Base-by-base conservation (phyloP, 1,140 invertebrate genomes). In the Elymnias hypermnestra region DNA sequence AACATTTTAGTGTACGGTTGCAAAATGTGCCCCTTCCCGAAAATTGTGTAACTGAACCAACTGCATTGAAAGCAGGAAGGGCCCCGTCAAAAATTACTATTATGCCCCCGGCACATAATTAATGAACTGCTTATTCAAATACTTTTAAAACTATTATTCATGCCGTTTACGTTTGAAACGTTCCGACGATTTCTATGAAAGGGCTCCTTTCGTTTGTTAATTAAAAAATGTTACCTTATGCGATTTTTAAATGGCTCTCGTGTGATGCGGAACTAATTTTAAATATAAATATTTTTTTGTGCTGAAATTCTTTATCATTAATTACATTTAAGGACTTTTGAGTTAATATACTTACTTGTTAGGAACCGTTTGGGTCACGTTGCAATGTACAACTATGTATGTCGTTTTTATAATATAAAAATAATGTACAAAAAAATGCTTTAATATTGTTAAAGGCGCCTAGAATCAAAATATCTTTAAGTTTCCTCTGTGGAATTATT, bases 141-240 rank as follows among this genome's bases (percentile, higher is more conserved):
- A 81, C 72, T 75, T 84, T 82, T 78, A 77, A 84, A 83, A 84
- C 81, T 84, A 84, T 84, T 84, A 84, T 83, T 84, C 76, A 84
- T 83, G 70, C 74, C 76, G 71, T 84, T 84, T 83, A 83, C 63
- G 69, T 84, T 81, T 84, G 62, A 76, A 78, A 69, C 41, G 68
- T 73, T 68, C 81, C 81, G 81, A 76, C 74, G 52, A 63, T 71
- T 77, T 65, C 62, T 79, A 70, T 74, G 64, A 71, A 82, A 73
- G 71, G 65, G 67, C 65, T 66, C 55, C 59, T 78, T 72, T 69
- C 43, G 59, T 60, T 63, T 73, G 75, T 76, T 82, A 76, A 79
- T 82, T 79, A 78, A 74, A 78, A 67, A 72, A 63, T 41, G 42
- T 57, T 67, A 57, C 55, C 60, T 67, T 65, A 62, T 77, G 77